Percentiles rank a stretch among this genome's conserved stretches.
Evolutionary conservation across 2,113 vertebrate genomes (phyloP).

Genomic region (Phalacrocorax aristotelis): DNA sequence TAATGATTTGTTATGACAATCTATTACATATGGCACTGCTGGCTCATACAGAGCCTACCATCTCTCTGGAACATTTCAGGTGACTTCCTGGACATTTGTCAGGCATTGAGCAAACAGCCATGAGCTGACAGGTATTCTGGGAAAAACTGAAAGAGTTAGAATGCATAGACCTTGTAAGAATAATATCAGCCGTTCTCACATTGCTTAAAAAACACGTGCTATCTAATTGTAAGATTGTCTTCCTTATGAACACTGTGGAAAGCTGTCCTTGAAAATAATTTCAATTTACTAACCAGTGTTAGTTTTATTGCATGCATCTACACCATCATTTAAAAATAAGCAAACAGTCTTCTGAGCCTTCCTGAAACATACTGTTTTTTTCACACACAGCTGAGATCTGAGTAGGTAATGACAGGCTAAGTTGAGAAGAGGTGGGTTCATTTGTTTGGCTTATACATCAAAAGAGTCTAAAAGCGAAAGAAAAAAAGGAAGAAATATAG

Average conservation of each 20-base stretch:
- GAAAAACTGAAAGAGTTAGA: neutral
- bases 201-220: neutral
- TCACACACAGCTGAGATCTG: neutral
- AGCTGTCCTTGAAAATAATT: neutral
- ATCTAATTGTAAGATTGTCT: neutral
- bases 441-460: neutral
- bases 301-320: neutral
- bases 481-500: neutral
- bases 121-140: neutral
- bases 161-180: neutral
- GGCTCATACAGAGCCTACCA: neutral
- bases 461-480: neutral
- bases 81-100: neutral
- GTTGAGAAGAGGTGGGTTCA: neutral
- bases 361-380: neutral
- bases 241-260: neutral
- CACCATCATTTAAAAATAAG: neutral
- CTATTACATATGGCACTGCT: neutral
- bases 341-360: neutral
- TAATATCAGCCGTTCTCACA: neutral
- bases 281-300: too few relatives aligned
- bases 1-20: neutral
- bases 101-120: neutral
- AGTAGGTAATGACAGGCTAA: neutral
- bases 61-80: neutral